Base-by-base conservation (phyloP, 2,113 vertebrate species). In the Clarias batrachus region DNA sequence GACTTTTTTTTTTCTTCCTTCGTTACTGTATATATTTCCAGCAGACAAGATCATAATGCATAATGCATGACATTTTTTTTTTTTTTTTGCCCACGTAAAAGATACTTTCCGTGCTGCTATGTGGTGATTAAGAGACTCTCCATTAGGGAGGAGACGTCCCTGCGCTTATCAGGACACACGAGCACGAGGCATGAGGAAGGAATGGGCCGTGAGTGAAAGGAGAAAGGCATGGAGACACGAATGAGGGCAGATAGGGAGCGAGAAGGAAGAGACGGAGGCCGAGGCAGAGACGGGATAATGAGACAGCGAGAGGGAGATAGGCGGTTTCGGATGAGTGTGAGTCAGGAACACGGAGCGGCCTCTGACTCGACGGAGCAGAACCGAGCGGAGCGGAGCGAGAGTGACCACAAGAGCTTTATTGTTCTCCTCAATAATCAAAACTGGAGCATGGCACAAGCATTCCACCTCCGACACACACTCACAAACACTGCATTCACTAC, bases 101-200 rank as follows among this genome's bases (percentile, higher is more conserved):
- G 86, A 48, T 87, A 59, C 70, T 66, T 71, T 82, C 37, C 16
- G 41, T n/a, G 68, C 52, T 54, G 68, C 79, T 82, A 52, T 76
- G 79, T 25, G 71, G 80, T 87, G 81, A 87, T 82, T 82, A 87
- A 63, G 30, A 81, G 86, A 65, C 8, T 77, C 80, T 87, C 86
- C 86, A 87, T 82, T 82, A 86, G 59, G 41, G 59, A 82, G 56
- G 80, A 21, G 81, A 82, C 41, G n/a, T 74, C 25, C n/a, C 59
- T 66, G 86, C 0, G 80, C 86, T 87, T 87, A 87, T 87, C 86
- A 76, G 86, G 86, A 87, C 80, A 76, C 60, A 82, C 86, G 80
- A 87, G 80, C 70, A 30, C 54, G 48, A 33, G 57, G 57, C 76
- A 86, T 21, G 79, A 82, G 70, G 80, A 30, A 77, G 86, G 62